Conservation (phyloP, 1,140 invertebrate species). For the Drosophila lini region DNA sequence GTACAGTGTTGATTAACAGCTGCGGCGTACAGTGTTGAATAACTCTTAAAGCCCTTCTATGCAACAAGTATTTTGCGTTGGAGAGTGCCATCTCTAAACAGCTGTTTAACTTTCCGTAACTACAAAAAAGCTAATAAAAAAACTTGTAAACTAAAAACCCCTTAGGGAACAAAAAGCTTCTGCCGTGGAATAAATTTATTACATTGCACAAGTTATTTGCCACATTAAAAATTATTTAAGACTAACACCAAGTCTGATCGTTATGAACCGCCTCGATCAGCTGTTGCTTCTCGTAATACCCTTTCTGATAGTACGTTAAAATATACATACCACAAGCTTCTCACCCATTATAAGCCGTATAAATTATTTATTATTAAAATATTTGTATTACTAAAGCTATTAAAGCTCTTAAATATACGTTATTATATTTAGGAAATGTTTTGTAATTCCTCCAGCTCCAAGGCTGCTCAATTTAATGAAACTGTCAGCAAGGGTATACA, state of each 20-base stretch:
- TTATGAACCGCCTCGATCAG: constrained; percentile 17
- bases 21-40: not conserved
- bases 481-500: not conserved
- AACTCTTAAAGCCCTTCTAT: not conserved
- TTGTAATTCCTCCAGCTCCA: too few relatives aligned
- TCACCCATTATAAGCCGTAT: not conserved
- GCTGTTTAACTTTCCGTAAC: not conserved
- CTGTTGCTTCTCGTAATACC: constrained; percentile 26
- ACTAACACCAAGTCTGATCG: constrained; percentile 8
- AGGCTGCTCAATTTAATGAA: too few relatives aligned
- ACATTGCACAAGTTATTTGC: not conserved
- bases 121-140: too few relatives aligned
- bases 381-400: not conserved
- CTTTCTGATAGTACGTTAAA: not conserved
- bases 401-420: too few relatives aligned
- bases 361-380: not conserved
- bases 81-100: not conserved
- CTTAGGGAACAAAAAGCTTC: not conserved
- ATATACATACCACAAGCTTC: not conserved
- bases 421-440: not conserved
- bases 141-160: not conserved
- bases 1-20: constrained; percentile 19
- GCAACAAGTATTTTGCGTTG: constrained; percentile 2
- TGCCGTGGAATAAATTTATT: not conserved
- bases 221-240: not conserved